These are phyloP conservation scores for Apoderus coryli DNA, from an alignment of 2,888 invertebrate species.

Conservation along the genomic window DNA sequence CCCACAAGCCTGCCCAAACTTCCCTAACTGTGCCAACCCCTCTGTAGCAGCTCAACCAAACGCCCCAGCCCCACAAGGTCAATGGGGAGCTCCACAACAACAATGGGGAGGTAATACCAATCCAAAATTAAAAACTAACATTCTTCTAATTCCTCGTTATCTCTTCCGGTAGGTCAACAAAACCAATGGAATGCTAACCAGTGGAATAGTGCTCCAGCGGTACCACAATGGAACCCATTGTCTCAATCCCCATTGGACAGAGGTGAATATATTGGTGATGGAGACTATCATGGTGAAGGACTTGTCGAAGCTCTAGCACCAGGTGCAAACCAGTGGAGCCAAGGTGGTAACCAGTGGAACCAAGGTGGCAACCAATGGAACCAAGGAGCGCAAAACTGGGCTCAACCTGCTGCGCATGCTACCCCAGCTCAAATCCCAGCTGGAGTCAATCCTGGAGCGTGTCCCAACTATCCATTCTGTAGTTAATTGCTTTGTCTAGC, in stretches of 20 bases:
- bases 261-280: constrained; percentile 26
- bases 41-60: constrained; percentile 29
- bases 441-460: constrained; percentile 30
- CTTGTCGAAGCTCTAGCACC: constrained; percentile 31
- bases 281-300: constrained; percentile 34
- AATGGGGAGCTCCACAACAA: too few relatives aligned
- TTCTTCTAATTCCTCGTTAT: too few relatives aligned
- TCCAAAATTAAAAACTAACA: too few relatives aligned
- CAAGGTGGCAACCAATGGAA: constrained; percentile 22
- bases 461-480: constrained; percentile 34
- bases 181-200: constrained; percentile 15
- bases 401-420: constrained; percentile 23
- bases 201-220: constrained; percentile 10
- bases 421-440: constrained; percentile 28
- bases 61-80: constrained; percentile 22
- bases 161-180: too few relatives aligned
- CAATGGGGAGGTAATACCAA: too few relatives aligned
- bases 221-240: constrained; percentile 19
- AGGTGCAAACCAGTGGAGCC: constrained; percentile 11
- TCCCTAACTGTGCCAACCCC: constrained; percentile 31
- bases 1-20: constrained; percentile 33
- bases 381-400: constrained; percentile 27
- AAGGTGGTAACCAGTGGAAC: constrained; percentile 9
- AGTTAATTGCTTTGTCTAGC: too few relatives aligned
- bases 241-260: constrained; percentile 24